These are phyloP conservation scores for Panorpa germanica DNA, from an alignment of 2,888 invertebrate genomes.

Conservation along the genomic window DNA sequence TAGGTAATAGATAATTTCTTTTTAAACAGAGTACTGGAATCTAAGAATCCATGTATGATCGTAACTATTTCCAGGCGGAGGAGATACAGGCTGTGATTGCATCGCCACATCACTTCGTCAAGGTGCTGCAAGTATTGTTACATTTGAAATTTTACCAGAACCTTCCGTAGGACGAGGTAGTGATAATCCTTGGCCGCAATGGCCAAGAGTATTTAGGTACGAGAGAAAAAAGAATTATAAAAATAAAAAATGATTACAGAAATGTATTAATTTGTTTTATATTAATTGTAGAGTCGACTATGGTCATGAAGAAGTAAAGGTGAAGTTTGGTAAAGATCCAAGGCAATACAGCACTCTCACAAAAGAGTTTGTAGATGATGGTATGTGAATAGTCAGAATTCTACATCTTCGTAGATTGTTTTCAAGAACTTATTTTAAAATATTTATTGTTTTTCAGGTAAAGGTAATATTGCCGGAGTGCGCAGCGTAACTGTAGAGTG, in stretches of 20 bases:
- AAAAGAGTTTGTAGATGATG: conserved; percentile 87
- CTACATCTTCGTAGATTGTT: background rate
- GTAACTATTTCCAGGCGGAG: no score
- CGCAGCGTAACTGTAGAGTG: conserved; percentile 82
- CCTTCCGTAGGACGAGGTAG: conserved; percentile 61
- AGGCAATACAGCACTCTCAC: conserved; percentile 84
- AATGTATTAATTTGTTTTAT: conserved; percentile 4
- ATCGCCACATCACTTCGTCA: conserved; percentile 91
- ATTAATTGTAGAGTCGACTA: conserved; percentile 61
- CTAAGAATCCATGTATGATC: no score
- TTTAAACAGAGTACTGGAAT: no score
- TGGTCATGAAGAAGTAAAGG: conserved; percentile 90
- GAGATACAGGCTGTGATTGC: conserved; percentile 92
- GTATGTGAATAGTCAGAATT: no score
- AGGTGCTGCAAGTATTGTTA: conserved; percentile 73
- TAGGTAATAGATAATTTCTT: no score
- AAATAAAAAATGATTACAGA: conserved; percentile 1
- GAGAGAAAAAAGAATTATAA: background rate
- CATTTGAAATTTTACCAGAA: conserved; percentile 93
- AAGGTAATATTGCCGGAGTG: conserved; percentile 80
- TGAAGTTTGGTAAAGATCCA: conserved; percentile 85
- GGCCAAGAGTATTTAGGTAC: conserved; percentile 82
- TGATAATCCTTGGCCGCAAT: conserved; percentile 98
- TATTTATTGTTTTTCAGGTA: conserved; percentile 20
- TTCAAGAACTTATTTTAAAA: conserved; percentile 1